phyloP scores from a whole-genome alignment of 2,113 vertebrate species.

The Trogon melanurus region DNA sequence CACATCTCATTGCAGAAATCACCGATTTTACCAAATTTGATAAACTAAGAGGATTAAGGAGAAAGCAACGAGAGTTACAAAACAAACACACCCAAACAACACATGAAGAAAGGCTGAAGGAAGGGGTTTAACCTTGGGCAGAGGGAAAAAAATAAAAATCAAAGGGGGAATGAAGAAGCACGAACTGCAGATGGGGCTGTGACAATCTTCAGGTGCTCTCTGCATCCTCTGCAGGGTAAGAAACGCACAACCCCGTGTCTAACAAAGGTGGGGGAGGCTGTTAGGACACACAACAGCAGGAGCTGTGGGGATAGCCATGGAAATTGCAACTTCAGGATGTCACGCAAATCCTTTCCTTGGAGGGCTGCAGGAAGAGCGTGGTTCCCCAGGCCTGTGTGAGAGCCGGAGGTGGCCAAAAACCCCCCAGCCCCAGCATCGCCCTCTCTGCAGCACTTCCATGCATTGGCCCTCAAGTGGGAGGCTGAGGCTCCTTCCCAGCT shows the following conservation, averaged over 20 bases:
- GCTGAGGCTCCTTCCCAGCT: not conserved
- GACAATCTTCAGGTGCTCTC: not conserved
- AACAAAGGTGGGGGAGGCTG: not conserved
- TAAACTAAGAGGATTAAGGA: not conserved
- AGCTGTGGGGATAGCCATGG: not conserved
- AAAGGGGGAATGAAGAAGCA: not conserved
- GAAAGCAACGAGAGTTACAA: not conserved
- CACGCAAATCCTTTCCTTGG: not conserved
- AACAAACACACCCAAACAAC: not conserved
- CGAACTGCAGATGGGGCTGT: not conserved
- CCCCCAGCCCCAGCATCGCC: not conserved
- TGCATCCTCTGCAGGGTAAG: not conserved
- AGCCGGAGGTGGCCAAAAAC: not conserved
- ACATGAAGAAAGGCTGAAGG: not conserved
- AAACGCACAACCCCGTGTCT: not conserved
- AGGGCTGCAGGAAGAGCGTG: fast-evolving
- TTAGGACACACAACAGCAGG: not conserved
- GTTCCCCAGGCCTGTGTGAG: fast-evolving
- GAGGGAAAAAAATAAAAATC: not conserved
- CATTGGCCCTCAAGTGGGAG: not conserved
- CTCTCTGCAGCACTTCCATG: fast-evolving
- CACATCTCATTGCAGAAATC: not conserved
- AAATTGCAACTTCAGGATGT: not conserved
- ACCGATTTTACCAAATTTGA: not conserved
- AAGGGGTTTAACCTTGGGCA: not conserved